These are phyloP conservation scores for Prunella strophiata DNA, from an alignment of 2,797 vertebrate species.

Conservation along the genomic window DNA sequence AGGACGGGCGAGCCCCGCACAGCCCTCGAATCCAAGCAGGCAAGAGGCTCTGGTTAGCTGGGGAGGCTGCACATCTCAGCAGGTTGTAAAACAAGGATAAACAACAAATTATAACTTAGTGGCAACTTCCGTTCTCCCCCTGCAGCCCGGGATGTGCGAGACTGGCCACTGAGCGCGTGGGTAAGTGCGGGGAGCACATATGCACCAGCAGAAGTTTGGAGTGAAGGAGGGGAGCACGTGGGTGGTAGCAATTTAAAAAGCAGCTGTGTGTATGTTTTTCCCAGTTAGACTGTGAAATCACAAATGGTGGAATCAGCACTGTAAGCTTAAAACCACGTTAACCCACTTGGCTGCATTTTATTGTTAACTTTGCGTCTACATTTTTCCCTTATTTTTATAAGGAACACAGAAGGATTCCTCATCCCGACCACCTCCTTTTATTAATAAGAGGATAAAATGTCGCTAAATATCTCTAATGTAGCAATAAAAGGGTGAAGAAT, in stretches of 20 bases:
- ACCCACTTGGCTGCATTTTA: constrained; percentile 36
- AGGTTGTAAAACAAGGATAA: background rate
- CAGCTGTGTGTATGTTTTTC: constrained; percentile 44
- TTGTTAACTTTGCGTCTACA: constrained; percentile 12
- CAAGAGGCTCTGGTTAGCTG: background rate
- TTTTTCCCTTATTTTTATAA: constrained; percentile 13
- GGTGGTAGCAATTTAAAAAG: constrained; percentile 40
- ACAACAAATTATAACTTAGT: background rate
- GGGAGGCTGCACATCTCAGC: background rate
- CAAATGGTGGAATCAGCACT: constrained; percentile 38
- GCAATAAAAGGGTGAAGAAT: constrained; percentile 70
- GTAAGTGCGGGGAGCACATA: background rate
- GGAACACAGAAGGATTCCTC: background rate
- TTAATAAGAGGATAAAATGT: constrained; percentile 16
- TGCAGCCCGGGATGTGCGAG: background rate
- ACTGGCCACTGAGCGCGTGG: background rate
- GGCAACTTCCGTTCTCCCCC: background rate
- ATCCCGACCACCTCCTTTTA: background rate
- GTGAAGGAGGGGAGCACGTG: constrained; percentile 30
- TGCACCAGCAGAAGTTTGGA: background rate
- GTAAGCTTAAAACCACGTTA: constrained; percentile 23
- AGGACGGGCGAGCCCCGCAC: background rate
- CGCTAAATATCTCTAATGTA: constrained; percentile 65
- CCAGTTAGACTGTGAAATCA: constrained; percentile 37
- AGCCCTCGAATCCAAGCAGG: rapidly evolving